These are phyloP conservation scores for Drosophila kurseongensis DNA, from an alignment of 1,140 invertebrate species.

Conservation along the genomic window DNA sequence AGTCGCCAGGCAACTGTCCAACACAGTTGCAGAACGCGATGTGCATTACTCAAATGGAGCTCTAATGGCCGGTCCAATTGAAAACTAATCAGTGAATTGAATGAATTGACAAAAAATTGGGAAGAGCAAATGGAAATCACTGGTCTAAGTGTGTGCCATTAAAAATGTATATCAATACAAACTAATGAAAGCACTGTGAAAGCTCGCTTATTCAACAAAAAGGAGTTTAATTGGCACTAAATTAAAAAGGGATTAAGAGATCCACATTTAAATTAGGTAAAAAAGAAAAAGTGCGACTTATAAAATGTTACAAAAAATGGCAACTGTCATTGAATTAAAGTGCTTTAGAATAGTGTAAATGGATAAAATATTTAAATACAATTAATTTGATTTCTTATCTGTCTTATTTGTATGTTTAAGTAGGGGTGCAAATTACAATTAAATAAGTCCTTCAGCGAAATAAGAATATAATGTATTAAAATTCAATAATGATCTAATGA, in stretches of 20 bases:
- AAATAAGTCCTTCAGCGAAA: background rate
- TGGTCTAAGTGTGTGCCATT: background rate
- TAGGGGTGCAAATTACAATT: too few relatives aligned
- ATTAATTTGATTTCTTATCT: too few relatives aligned
- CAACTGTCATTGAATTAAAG: background rate
- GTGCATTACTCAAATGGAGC: conserved; percentile 47
- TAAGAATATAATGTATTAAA: background rate
- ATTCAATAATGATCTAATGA: background rate
- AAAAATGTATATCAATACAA: conserved; percentile 8
- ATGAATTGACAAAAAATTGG: conserved; percentile 19
- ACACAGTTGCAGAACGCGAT: conserved; percentile 18
- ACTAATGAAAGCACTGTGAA: background rate
- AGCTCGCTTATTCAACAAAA: background rate
- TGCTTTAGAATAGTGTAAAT: background rate
- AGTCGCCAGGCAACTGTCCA: conserved; percentile 31
- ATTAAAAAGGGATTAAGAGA: background rate
- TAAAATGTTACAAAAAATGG: background rate
- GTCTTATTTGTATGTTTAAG: background rate
- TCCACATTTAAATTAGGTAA: background rate
- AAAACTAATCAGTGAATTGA: conserved; percentile 60
- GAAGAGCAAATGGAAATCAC: conserved; percentile 24
- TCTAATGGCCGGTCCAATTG: conserved; percentile 43
- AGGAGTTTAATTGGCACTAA: background rate
- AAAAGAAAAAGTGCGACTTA: background rate
- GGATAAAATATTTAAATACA: too few relatives aligned